A percentile compares a stretch with the other conserved stretches of the same genome.
These are phyloP conservation scores for Sarcophaga peregrina DNA, from an alignment of 1,140 invertebrate species.

Conservation along the genomic window DNA sequence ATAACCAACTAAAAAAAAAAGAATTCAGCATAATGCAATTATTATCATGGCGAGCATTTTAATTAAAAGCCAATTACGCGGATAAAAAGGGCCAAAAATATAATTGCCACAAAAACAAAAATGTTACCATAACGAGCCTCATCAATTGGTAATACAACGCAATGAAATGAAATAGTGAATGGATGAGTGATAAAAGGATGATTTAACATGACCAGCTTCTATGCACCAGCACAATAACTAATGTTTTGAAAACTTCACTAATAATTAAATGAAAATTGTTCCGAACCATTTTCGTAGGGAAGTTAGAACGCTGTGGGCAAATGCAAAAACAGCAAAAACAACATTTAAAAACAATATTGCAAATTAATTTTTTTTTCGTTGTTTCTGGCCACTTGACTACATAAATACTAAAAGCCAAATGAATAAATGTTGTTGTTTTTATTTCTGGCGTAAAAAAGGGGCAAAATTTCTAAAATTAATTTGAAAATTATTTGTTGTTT, in stretches of 20 bases:
- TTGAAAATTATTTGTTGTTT: conserved; percentile 40
- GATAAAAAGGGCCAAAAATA: conserved; percentile 30
- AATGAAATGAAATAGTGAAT: conserved; percentile 3
- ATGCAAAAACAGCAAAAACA: not conserved
- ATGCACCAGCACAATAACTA: not conserved
- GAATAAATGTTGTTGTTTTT: conserved; percentile 18
- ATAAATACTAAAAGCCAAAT: conserved; percentile 19
- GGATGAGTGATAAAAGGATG: not conserved
- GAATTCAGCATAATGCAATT: conserved; percentile 26
- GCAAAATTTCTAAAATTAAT: conserved; percentile 37
- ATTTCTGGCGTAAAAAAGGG: not conserved
- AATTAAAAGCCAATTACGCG: conserved; percentile 41
- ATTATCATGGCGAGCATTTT: conserved; percentile 30
- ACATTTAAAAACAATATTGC: conserved; percentile 19
- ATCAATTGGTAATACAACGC: conserved; percentile 1
- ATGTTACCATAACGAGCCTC: conserved; percentile 37
- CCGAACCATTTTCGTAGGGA: not conserved
- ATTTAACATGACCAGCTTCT: not conserved
- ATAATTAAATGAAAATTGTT: not conserved
- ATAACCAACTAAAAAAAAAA: too few relatives aligned
- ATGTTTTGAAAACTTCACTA: not conserved
- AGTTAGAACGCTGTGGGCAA: not conserved
- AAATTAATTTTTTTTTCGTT: conserved; percentile 25
- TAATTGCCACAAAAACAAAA: conserved; percentile 14
- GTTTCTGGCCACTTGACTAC: conserved; percentile 34